These are phyloP conservation scores for Drosophila asahinai DNA, from an alignment of 1,140 invertebrate genomes.

Conservation along the genomic window DNA sequence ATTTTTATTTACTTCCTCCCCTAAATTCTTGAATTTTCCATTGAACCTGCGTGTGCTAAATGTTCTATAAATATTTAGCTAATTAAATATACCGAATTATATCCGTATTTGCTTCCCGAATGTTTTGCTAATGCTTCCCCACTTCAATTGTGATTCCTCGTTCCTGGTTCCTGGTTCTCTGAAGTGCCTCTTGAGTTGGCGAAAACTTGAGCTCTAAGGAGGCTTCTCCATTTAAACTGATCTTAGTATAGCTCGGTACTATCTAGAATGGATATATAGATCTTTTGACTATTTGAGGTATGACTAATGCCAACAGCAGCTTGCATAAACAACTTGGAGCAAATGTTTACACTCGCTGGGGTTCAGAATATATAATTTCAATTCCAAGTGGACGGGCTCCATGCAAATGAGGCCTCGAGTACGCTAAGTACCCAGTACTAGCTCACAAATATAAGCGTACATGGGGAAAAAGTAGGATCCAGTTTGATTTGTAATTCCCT, in stretches of 20 bases:
- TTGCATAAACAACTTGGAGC: conserved; percentile 52
- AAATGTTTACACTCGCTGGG: conserved; percentile 48
- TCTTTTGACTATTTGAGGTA: conserved; percentile 17
- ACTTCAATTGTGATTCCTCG: conserved; percentile 22
- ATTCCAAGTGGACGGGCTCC: conserved; percentile 45
- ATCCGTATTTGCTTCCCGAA: conserved; percentile 12
- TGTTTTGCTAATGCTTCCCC: conserved; percentile 30
- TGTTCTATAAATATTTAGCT: conserved; percentile 38
- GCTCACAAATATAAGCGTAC: conserved; percentile 11
- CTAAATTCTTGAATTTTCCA: not conserved
- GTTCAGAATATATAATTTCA: conserved; percentile 51
- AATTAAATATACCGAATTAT: conserved; percentile 20
- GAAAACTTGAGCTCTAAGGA: not conserved
- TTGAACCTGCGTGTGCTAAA: conserved; percentile 15
- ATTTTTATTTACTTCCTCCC: not conserved
- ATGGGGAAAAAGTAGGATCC: not conserved
- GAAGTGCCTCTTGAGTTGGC: conserved; percentile 6
- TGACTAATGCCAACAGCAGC: conserved; percentile 50
- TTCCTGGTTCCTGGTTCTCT: conserved; percentile 4
- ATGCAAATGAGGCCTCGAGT: conserved; percentile 59
- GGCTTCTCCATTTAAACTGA: not conserved
- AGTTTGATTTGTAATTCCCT: not conserved
- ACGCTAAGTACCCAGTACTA: conserved; percentile 39
- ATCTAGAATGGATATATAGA: conserved; percentile 12
- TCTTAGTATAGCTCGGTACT: not conserved